phyloP scores from a whole-genome alignment of 2,797 vertebrate species.

The Takifugu ocellatus region DNA sequence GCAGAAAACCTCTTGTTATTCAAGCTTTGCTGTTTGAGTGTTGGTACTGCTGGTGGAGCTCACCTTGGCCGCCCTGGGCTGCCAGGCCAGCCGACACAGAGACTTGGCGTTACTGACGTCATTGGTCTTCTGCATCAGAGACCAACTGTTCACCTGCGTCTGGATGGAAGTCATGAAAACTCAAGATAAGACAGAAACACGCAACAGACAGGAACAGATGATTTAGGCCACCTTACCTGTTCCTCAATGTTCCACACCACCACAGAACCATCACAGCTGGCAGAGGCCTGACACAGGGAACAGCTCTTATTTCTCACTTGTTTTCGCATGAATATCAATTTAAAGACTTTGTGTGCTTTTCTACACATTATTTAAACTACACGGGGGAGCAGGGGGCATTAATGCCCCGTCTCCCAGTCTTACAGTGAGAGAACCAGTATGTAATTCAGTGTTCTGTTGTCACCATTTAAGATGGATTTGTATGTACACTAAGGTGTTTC shows the following conservation, averaged over 20 bases:
- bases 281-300: conserved; percentile 77
- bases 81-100: conserved; percentile 91
- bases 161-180: conserved; percentile 44
- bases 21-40: background rate
- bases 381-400: no score
- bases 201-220: background rate
- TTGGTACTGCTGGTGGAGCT: background rate
- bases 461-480: no score
- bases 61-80: conserved; percentile 83
- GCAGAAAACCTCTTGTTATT: conserved; percentile 7
- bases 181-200: background rate
- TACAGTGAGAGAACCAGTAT: no score
- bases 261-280: conserved; percentile 95
- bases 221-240: conserved; percentile 77
- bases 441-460: no score
- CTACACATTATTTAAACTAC: no score
- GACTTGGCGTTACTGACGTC: conserved; percentile 88
- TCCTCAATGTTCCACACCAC: conserved; percentile 88
- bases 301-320: background rate
- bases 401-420: no score
- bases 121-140: conserved; percentile 86
- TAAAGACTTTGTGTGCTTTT: no score
- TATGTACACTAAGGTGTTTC: no score
- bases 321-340: no score
- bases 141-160: conserved; percentile 82